phyloP scores from a whole-genome alignment of 2,888 invertebrate species.

The Glyphotaelius pellucidus region DNA sequence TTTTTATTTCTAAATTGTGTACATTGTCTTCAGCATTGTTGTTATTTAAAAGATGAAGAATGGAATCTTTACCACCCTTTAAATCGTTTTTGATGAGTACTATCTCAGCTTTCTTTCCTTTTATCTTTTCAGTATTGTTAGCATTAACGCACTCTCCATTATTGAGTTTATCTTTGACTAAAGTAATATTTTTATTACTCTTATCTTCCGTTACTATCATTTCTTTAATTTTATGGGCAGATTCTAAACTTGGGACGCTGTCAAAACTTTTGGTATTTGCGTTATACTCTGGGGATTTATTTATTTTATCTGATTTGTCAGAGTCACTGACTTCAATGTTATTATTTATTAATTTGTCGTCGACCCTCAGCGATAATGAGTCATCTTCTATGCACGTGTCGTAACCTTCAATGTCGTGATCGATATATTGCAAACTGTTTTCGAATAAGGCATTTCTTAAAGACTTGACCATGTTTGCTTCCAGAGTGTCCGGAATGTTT shows the following conservation, averaged over 20 bases:
- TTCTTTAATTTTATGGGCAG: conserved; percentile 12
- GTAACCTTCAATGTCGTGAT: conserved; percentile 78
- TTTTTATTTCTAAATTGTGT: not conserved
- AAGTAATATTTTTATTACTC: conserved; percentile 21
- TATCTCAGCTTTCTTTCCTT: not conserved
- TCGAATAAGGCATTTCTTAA: conserved; percentile 71
- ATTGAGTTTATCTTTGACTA: conserved; percentile 9
- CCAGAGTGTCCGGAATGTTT: conserved; percentile 70
- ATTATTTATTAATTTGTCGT: conserved; percentile 60
- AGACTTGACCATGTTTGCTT: conserved; percentile 70
- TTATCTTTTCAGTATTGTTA: conserved; percentile 4
- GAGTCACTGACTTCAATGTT: conserved; percentile 54
- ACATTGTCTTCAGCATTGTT: conserved; percentile 42
- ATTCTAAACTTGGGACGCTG: not conserved
- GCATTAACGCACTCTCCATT: conserved; percentile 22
- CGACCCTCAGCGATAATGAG: conserved; percentile 69
- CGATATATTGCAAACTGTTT: conserved; percentile 74
- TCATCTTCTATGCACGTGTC: conserved; percentile 82
- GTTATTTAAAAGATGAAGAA: conserved; percentile 56
- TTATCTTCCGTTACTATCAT: conserved; percentile 6
- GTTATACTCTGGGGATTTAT: conserved; percentile 21
- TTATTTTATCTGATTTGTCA: conserved; percentile 45
- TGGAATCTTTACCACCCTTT: conserved; percentile 32
- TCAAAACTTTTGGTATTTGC: conserved; percentile 3
- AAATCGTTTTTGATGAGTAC: conserved; percentile 31